Conservation (phyloP, 2,888 invertebrate species). For the Calliopum simillimum region DNA sequence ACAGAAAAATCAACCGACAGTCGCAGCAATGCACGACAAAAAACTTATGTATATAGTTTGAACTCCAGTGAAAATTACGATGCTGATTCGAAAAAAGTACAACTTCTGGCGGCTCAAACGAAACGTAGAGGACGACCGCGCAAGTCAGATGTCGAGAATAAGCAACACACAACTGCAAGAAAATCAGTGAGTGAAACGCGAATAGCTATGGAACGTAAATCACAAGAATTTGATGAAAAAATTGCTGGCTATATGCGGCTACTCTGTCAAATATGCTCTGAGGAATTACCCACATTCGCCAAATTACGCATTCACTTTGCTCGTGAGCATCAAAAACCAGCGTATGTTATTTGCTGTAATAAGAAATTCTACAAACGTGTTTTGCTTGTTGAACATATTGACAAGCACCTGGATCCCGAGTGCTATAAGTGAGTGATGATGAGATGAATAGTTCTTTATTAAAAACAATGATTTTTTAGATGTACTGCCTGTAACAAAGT, state of each 20-base stretch:
- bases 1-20: background rate
- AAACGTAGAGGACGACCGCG: constrained; percentile 27
- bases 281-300: constrained; percentile 53
- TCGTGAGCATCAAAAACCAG: constrained; percentile 56
- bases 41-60: too few species aligned
- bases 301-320: constrained; percentile 58
- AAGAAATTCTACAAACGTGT: constrained; percentile 63
- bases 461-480: constrained; percentile 36
- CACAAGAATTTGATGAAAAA: constrained; percentile 55
- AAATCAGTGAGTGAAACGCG: constrained; percentile 24
- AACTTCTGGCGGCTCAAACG: background rate
- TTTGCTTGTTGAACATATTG: constrained; percentile 63
- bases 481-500: constrained; percentile 53
- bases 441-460: background rate
- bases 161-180: background rate
- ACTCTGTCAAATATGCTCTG: constrained; percentile 58
- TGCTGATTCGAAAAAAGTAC: background rate
- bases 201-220: constrained; percentile 2
- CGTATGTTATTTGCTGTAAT: constrained; percentile 63
- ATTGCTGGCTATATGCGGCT: constrained; percentile 60
- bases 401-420: constrained; percentile 63
- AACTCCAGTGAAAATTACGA: background rate
- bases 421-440: constrained; percentile 54
- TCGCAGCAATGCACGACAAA: background rate
- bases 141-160: constrained; percentile 39